These are phyloP conservation scores for Dinomys branickii DNA, from an alignment of 2,113 vertebrate genomes.

Conservation along the genomic window DNA sequence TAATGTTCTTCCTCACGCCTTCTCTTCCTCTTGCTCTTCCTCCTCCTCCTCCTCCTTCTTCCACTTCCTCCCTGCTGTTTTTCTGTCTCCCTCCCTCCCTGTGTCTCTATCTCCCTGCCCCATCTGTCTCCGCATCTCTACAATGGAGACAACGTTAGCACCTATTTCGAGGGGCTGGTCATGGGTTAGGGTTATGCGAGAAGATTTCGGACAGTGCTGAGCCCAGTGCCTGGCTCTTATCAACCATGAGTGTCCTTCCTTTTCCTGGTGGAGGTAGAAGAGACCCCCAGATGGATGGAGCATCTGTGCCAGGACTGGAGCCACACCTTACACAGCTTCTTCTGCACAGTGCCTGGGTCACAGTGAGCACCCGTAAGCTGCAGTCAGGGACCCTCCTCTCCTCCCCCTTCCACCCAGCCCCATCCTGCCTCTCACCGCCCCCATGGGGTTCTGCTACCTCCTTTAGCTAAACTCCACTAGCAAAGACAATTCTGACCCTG, in stretches of 20 bases:
- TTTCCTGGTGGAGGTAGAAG: neutral
- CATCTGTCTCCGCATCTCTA: neutral
- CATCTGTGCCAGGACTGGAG: no score
- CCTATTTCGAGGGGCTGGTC: neutral
- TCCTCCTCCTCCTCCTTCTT: no score
- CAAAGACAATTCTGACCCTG: neutral
- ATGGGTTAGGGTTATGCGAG: neutral
- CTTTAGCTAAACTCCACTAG: neutral
- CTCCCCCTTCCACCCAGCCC: no score
- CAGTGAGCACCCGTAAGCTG: fast-evolving
- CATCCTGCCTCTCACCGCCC: neutral
- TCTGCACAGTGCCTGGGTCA: neutral
- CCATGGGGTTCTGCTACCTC: neutral
- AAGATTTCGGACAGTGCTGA: neutral
- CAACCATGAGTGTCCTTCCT: neutral
- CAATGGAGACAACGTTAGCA: neutral
- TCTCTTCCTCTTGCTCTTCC: neutral
- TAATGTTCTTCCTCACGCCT: neutral
- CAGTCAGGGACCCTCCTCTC: neutral
- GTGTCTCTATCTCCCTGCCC: neutral
- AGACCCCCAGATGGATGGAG: neutral
- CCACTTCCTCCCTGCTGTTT: no score
- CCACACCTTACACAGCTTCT: fast-evolving
- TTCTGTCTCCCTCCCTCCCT: neutral
- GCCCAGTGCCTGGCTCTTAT: neutral